phyloP scores from a whole-genome alignment of 2,888 invertebrate genomes.

The Actias luna region DNA sequence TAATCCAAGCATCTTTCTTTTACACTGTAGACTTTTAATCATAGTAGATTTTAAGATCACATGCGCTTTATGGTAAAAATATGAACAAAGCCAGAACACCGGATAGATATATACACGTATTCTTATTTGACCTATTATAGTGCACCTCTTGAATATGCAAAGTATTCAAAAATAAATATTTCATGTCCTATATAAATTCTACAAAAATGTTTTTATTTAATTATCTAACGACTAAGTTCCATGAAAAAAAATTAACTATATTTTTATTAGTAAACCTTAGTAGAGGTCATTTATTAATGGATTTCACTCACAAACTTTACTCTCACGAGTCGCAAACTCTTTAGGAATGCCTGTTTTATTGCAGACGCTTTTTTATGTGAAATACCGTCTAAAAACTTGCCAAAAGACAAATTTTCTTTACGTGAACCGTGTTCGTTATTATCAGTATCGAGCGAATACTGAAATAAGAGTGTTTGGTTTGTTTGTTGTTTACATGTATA shows the following conservation, averaged over 20 bases:
- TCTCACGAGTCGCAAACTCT: constrained; percentile 47
- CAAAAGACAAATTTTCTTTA: constrained; percentile 60
- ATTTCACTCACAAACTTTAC: constrained; percentile 47
- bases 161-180: too few species aligned
- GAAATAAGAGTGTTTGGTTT: constrained; percentile 6
- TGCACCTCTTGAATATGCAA: too few species aligned
- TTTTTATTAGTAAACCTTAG: not conserved
- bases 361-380: constrained; percentile 54
- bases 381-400: constrained; percentile 51
- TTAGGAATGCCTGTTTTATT: constrained; percentile 66
- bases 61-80: too few species aligned
- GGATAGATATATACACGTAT: too few species aligned
- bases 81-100: too few species aligned
- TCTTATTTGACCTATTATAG: too few species aligned
- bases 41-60: too few species aligned
- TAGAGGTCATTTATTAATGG: constrained; percentile 15
- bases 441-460: constrained; percentile 15
- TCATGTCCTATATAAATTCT: too few species aligned
- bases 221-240: too few species aligned
- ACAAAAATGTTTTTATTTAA: too few species aligned
- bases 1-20: too few species aligned
- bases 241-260: not conserved
- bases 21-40: too few species aligned
- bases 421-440: constrained; percentile 59
- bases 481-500: not conserved